phyloP scores from a whole-genome alignment of 2,888 invertebrate genomes.

The Linnaemya tessellans region DNA sequence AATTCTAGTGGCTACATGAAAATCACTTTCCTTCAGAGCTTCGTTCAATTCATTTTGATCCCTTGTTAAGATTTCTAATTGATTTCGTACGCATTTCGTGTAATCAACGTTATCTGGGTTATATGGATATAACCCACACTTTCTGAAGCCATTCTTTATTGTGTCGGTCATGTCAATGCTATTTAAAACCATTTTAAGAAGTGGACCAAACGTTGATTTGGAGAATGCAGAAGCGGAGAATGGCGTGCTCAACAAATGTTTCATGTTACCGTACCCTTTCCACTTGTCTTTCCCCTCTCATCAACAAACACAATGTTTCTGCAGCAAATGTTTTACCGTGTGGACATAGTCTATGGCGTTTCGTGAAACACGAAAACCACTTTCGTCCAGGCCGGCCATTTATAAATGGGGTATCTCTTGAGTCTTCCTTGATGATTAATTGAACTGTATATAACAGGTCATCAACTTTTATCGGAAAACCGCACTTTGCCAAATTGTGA shows the following conservation, averaged over 20 bases:
- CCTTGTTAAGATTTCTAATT: constrained; percentile 25
- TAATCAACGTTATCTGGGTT: constrained; percentile 47
- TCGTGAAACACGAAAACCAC: no score
- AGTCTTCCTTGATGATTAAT: constrained; percentile 36
- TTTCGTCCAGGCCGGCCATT: constrained; percentile 2
- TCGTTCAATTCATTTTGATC: constrained; percentile 3
- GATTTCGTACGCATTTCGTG: constrained; percentile 39
- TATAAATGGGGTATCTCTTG: constrained; percentile 33
- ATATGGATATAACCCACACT: constrained; percentile 49
- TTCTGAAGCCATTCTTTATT: constrained; percentile 35
- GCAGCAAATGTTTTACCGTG: constrained; percentile 11
- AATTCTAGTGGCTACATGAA: constrained; percentile 25
- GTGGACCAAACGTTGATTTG: constrained; percentile 34
- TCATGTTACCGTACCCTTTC: constrained; percentile 49
- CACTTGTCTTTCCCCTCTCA: no score
- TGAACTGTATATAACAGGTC: no score
- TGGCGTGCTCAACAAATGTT: no score
- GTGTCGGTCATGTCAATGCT: constrained; percentile 8
- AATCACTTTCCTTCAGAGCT: constrained; percentile 29
- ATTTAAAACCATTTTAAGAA: constrained; percentile 13
- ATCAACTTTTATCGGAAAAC: constrained; percentile 24
- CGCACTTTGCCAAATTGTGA: constrained; percentile 31
- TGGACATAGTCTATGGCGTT: no score
- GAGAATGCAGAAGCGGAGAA: no score
- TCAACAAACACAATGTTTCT: no score